phyloP scores from a whole-genome alignment of 2,888 invertebrate genomes.

The Tolmerus cingulatus region DNA sequence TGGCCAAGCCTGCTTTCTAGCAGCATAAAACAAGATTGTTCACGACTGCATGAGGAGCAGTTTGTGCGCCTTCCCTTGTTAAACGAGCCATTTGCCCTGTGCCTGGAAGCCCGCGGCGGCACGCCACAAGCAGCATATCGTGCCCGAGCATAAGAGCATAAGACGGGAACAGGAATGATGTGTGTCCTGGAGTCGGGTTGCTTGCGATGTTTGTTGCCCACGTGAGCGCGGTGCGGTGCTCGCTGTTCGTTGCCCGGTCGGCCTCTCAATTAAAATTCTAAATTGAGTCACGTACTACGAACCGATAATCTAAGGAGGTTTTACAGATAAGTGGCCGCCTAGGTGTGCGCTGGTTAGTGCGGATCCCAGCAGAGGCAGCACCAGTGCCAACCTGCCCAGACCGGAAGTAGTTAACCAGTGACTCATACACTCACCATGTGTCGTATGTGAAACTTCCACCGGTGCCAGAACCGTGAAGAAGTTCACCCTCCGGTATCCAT shows the following conservation, averaged over 20 bases:
- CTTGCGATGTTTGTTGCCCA: constrained; percentile 19
- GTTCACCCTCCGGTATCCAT: neutral
- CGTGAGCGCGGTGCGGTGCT: constrained; percentile 13
- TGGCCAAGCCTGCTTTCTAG: neutral
- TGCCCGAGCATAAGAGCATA: neutral
- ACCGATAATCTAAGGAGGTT: constrained; percentile 36
- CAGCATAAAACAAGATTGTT: neutral
- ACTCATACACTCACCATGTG: constrained; percentile 11
- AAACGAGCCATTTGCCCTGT: neutral
- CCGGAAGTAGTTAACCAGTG: constrained; percentile 41
- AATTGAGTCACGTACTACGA: constrained; percentile 40
- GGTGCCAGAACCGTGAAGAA: neutral
- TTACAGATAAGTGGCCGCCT: constrained; percentile 28
- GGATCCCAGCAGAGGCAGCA: neutral
- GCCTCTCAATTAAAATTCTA: constrained; percentile 42
- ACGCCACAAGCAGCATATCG: neutral
- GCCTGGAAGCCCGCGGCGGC: neutral
- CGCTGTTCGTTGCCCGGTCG: neutral
- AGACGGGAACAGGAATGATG: neutral
- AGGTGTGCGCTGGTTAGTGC: constrained; percentile 2
- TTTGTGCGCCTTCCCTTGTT: neutral
- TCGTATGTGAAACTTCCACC: neutral
- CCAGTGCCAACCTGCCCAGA: constrained; percentile 29
- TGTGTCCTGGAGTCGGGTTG: constrained; percentile 14
- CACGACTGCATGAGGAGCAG: neutral